phyloP scores from a whole-genome alignment of 2,113 vertebrate genomes.

The Mesoclemmys tuberculata region DNA sequence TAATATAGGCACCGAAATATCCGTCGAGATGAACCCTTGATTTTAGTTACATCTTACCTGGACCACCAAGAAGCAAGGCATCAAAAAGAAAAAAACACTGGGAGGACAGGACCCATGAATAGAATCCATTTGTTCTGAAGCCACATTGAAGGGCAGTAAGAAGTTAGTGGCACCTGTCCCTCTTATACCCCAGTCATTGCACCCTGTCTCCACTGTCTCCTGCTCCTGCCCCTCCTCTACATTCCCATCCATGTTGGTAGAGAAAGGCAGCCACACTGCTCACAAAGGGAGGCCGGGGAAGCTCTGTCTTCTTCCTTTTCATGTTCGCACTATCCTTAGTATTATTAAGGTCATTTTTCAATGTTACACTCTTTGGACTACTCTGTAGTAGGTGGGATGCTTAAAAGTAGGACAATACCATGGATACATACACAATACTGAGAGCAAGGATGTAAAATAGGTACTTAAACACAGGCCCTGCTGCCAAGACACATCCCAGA shows the following conservation, averaged over 20 bases:
- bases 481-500: not conserved
- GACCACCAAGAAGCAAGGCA: not conserved
- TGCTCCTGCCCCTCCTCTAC: not conserved
- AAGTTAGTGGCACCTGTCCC: not conserved
- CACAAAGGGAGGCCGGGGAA: not conserved
- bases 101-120: not conserved
- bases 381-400: not conserved
- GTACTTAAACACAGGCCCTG: not conserved
- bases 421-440: not conserved
- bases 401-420: not conserved
- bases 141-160: not conserved
- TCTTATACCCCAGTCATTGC: not conserved
- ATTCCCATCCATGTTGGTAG: not conserved
- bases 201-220: not conserved
- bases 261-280: not conserved
- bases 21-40: not conserved
- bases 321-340: not conserved
- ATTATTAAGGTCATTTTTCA: not conserved
- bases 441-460: not conserved
- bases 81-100: not conserved
- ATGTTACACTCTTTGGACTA: not conserved
- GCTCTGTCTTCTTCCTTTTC: not conserved
- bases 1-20: not conserved
- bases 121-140: not conserved
- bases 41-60: not conserved